Evolutionary conservation across 2,113 vertebrate species (phyloP).

Genomic region (Clupea harengus): DNA sequence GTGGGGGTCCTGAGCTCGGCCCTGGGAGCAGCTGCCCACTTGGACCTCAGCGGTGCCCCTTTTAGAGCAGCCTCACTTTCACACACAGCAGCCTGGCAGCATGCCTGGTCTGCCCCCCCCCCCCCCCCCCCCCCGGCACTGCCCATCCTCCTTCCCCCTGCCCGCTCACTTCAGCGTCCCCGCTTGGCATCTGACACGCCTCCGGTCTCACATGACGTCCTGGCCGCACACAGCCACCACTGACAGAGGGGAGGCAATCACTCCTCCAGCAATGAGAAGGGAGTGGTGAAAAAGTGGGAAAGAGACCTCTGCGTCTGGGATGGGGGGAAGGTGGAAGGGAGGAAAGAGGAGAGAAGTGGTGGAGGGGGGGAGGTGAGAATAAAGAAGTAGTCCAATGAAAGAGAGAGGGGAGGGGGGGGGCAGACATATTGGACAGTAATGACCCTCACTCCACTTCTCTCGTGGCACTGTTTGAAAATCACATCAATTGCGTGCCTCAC

Average conservation of each 20-base stretch:
- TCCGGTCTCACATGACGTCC: conserved; percentile 70
- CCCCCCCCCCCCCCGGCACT: conserved; percentile 53
- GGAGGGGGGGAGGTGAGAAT: conserved; percentile 6
- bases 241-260: conserved; percentile 37
- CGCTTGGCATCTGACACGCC: conserved; percentile 63
- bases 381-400: conserved; percentile 36
- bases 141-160: conserved; percentile 34
- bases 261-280: not conserved
- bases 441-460: conserved; percentile 50
- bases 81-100: conserved; percentile 45
- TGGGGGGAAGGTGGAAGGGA: not conserved
- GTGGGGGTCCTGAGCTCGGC: not conserved
- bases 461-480: conserved; percentile 70
- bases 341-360: not conserved
- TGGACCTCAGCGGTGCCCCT: conserved; percentile 9
- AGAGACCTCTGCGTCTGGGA: not conserved
- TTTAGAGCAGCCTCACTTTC: conserved; percentile 53
- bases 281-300: not conserved
- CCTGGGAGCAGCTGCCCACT: not conserved
- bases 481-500: conserved; percentile 72
- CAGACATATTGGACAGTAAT: conserved; percentile 61
- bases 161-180: conserved; percentile 41
- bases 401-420: conserved; percentile 43
- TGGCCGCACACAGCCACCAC: conserved; percentile 63
- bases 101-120: conserved; percentile 48